Base-by-base conservation (phyloP, 2,888 invertebrate genomes). In the Bellardia bayeri region DNA sequence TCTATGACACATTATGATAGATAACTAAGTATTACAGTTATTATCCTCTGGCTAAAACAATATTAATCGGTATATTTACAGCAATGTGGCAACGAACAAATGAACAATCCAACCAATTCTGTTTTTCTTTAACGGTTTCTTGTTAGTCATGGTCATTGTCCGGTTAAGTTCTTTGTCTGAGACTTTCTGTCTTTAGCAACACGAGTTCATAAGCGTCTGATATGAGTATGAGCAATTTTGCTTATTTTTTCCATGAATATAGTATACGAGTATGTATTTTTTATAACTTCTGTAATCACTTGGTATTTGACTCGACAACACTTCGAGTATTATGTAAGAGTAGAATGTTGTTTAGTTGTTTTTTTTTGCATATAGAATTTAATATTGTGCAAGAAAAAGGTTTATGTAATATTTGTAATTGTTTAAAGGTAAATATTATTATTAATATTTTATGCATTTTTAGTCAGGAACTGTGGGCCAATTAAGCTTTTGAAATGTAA, bases 71-170 rank as follows among this genome's bases (percentile, higher is more conserved):
- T 64, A 64, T 61, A 72, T 64, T 72, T 78, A 64, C 54, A 75
- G 56, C 33, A 37, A 33, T 68, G 16, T 23, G 33, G 61, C 42
- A 45, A 58, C 56, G 56, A 23, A 13, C 37, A 6, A 37, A 37
- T 6, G 37, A 68, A n/a, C 68, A 33, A 49, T 7, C 4, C 8
- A 58, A 23, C 40, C 51, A 72, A 58, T 49, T 66, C 58, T 68
- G 45, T 54, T 16, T 54, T 56, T 6, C 14, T 23, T 69, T 54
- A 87, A 79, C 78, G 74, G 49, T 74, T 68, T 45, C 63, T 69
- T 69, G 64, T 72, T 89, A 86, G 86, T 86, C 89, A 88, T 80
- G 89, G 89, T 88, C 89, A 86, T 81, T 88, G 82, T 86, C 75
- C 88, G 74, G 49, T 58, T 76, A 76, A 72, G 83, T 87, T 87